These are phyloP conservation scores for Taenioides sp. DNA, from an alignment of 2,797 vertebrate genomes.

Conservation along the genomic window DNA sequence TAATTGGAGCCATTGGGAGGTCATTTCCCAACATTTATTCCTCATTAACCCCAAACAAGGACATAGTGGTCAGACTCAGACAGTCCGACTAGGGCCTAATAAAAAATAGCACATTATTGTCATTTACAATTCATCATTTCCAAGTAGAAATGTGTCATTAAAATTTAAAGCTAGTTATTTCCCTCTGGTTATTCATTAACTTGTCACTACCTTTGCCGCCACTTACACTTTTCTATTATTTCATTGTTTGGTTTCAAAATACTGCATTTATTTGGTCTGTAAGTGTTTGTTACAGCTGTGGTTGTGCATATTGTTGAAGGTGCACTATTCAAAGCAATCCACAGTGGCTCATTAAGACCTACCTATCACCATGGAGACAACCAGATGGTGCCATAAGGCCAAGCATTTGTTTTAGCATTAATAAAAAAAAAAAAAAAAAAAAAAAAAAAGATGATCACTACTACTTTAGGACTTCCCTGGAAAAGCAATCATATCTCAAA, in stretches of 20 bases:
- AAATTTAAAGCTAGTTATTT: background rate
- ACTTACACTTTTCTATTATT: background rate
- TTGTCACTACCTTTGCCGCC: too few species aligned
- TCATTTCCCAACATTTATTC: background rate
- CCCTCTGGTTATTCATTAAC: too few species aligned
- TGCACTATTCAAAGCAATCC: background rate
- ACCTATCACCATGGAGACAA: too few species aligned
- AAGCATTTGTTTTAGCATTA: too few species aligned
- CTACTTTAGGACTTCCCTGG: too few species aligned
- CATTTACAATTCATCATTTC: background rate
- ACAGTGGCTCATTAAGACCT: background rate
- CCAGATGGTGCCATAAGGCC: too few species aligned
- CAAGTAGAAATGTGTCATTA: background rate
- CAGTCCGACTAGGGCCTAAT: background rate
- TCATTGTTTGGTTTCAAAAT: background rate
- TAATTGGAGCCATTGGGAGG: background rate
- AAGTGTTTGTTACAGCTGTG: background rate
- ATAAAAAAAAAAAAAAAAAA: too few species aligned
- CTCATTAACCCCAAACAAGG: background rate
- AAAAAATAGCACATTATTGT: background rate
- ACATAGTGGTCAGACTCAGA: background rate
- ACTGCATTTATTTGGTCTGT: background rate
- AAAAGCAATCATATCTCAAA: too few species aligned
- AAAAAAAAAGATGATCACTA: too few species aligned
- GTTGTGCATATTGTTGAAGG: background rate